Evolutionary conservation across 2,888 invertebrate genomes (phyloP).

Genomic region (Harpalus rufipes): DNA sequence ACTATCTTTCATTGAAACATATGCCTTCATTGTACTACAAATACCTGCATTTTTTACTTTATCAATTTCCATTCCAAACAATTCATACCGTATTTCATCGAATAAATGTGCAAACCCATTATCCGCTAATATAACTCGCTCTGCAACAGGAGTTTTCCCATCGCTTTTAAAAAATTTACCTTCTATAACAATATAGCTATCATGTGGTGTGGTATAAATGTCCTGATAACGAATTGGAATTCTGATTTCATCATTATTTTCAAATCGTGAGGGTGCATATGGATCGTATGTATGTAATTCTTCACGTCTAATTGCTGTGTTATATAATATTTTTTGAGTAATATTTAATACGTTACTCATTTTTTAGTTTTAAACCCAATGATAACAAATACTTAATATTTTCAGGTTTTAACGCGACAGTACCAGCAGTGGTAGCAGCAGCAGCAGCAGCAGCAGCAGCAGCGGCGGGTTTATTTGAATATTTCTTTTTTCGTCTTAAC

Average conservation of each 20-base stretch:
- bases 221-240: constrained; percentile 51
- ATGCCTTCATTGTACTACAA: constrained; percentile 73
- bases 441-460: too few species aligned
- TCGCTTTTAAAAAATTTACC: not conserved
- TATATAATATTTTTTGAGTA: not conserved
- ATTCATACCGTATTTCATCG: constrained; percentile 73
- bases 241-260: constrained; percentile 64
- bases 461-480: too few species aligned
- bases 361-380: constrained; percentile 10
- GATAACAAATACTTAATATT: constrained; percentile 1
- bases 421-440: too few species aligned
- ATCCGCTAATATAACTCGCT: constrained; percentile 67
- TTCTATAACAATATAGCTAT: constrained; percentile 68
- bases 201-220: constrained; percentile 39
- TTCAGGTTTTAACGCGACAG: not conserved
- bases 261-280: constrained; percentile 15
- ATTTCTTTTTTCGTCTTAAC: too few species aligned
- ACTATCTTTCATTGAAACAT: constrained; percentile 70
- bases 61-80: constrained; percentile 73
- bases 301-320: constrained; percentile 25
- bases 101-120: constrained; percentile 72
- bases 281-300: constrained; percentile 40
- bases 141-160: not conserved
- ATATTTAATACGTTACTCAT: not conserved
- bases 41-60: constrained; percentile 72